Base-by-base conservation (phyloP, 2,797 vertebrate species). In the Fistularia tabacaria region DNA sequence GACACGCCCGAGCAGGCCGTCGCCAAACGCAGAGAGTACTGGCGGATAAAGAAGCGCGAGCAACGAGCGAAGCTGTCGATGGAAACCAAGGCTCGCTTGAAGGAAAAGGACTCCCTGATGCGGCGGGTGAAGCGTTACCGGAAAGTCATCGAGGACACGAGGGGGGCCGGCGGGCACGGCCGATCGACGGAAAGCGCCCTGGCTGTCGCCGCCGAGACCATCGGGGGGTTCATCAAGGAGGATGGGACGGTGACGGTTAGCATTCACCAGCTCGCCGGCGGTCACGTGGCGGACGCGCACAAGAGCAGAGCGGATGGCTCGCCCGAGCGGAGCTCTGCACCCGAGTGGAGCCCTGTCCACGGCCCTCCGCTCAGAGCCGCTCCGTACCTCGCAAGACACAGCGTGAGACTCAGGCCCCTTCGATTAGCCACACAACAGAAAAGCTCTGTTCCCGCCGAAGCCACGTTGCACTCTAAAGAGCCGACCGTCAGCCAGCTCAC, bases 21-120 rank as follows among this genome's bases (percentile, higher is more conserved):
- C 13, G 85, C 89, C 59, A 87, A 87, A 41, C 80, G 84, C 43
- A 69, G 90, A n/a, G 91, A 91, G 60, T 90, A 92, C 61, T 92
- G 91, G 91, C 80, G 90, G 9, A 36, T 89, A 7, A 92, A 92
- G 48, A 92, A 92, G 70, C 87, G 90, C 0, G 89, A 91, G 12
- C 91, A 92, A 74, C 83, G 91, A 47, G 91, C 91, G 0, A 91
- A 90, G 54, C 76, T 89, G 74, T 82, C 91, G 0, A 15, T 74
- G 58, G 90, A 89, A 12, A 56, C 76, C 14, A 91, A 85, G 64
- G 57, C 66, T 7, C 81, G 77, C 9, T 7, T 89, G 51, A 91
- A 87, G 68, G 90, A 92, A 73, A 84, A 73, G 45, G 85, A 89
- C 39, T 74, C 85, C 0, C 58, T 89, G 13, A 83, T 82, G 75